Evolutionary conservation across 1,140 invertebrate species (phyloP).

Genomic region (Zaprionus davidi): DNA sequence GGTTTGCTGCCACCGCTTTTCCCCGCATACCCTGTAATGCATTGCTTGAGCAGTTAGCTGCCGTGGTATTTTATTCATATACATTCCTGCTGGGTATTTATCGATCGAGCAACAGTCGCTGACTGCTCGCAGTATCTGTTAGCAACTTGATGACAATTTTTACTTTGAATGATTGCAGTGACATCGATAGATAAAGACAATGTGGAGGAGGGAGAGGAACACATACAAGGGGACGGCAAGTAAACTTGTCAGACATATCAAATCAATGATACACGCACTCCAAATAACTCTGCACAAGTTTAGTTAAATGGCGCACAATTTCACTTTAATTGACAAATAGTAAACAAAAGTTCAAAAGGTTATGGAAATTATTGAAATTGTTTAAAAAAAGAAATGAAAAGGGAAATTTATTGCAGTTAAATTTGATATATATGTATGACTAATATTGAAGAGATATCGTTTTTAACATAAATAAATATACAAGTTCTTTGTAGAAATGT

Average conservation of each 20-base stretch:
- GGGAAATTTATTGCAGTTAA: too few species aligned
- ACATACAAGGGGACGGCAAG: background rate
- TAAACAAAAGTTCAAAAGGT: too few species aligned
- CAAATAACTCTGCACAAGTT: background rate
- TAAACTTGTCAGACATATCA: background rate
- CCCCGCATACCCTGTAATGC: slow-evolving; percentile 1
- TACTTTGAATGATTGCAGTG: slow-evolving; percentile 73
- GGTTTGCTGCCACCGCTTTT: slow-evolving; percentile 31
- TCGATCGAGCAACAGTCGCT: background rate
- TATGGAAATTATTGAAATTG: too few species aligned
- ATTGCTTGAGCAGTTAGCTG: background rate
- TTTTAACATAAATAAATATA: too few species aligned
- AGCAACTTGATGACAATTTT: slow-evolving; percentile 70
- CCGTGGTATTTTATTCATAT: background rate
- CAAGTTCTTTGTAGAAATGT: too few species aligned
- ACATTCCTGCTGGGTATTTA: slow-evolving; percentile 14
- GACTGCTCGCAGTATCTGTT: background rate
- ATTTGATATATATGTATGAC: too few species aligned
- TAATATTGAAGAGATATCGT: too few species aligned
- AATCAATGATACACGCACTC: background rate
- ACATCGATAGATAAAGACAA: too few species aligned
- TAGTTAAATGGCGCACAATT: background rate
- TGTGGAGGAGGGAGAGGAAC: too few species aligned
- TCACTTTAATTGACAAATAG: background rate
- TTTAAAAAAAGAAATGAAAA: too few species aligned